A percentile compares a stretch with the other conserved stretches of the same genome.
These are phyloP conservation scores for Dryas iulia DNA, from an alignment of 1,140 invertebrate species.

Conservation along the genomic window DNA sequence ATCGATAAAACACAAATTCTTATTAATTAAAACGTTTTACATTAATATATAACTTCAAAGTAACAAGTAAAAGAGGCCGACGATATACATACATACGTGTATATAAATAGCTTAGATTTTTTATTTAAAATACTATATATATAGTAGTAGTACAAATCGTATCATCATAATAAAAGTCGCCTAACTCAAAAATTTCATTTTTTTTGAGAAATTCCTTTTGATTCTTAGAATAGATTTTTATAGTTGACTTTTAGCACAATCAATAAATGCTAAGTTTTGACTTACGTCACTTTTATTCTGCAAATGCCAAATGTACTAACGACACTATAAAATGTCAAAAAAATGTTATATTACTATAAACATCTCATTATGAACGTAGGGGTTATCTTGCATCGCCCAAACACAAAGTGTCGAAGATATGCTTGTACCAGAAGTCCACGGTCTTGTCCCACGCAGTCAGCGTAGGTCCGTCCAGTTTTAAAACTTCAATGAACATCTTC, in stretches of 20 bases:
- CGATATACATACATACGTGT: neutral
- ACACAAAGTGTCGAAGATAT: conserved; percentile 53
- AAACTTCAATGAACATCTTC: conserved; percentile 58
- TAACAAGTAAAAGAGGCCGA: neutral
- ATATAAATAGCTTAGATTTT: neutral
- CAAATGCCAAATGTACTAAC: neutral
- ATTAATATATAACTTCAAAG: neutral
- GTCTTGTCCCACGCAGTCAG: conserved; percentile 57
- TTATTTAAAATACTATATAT: neutral
- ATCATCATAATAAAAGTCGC: too few relatives aligned
- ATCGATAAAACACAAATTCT: neutral
- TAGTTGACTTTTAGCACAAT: too few relatives aligned
- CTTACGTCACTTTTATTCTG: too few relatives aligned
- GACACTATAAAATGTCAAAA: neutral
- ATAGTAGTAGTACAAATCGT: too few relatives aligned
- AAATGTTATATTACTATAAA: neutral
- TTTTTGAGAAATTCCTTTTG: too few relatives aligned
- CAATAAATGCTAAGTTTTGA: too few relatives aligned
- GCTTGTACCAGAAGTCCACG: conserved; percentile 67
- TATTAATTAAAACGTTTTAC: neutral
- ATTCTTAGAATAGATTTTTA: too few relatives aligned
- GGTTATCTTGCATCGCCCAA: conserved; percentile 42
- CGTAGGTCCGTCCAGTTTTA: conserved; percentile 49
- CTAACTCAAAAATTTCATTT: too few relatives aligned
- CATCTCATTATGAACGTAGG: neutral